Base-by-base conservation (phyloP, 2,888 invertebrate genomes). In the Tethea ocularis region DNA sequence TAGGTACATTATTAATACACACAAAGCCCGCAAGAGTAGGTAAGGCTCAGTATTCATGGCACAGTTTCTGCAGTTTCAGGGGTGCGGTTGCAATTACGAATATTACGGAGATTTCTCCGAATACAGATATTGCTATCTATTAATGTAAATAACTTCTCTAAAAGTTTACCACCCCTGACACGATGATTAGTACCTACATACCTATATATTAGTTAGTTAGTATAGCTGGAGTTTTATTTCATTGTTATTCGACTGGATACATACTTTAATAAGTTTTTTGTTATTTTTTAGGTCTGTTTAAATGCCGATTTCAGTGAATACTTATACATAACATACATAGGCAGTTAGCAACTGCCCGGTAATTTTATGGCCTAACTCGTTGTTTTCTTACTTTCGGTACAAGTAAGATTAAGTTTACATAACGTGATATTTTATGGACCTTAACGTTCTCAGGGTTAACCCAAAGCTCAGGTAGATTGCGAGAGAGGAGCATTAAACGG, bases 381-480 rank as follows among this genome's bases (percentile, higher is more conserved):
- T 46, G 46, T 46, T 46, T 63, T 65, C 59, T 23, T 52, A 58
- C 62, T 57, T 62, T 38, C 57, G 54, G 58, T 59, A 59, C 38
- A 41, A 41, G n/a, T 29, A 61, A 58, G 61, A 62, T 67, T 61
- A 59, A 51, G 62, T 61, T 61, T 61, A 62, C 38, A 17, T 53
- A 61, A 46, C 46, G 46, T 46, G 10, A 20, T 46, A 17, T 46
- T 46, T 46, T 33, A 13, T 2, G 13, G 13, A 33, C 33, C 33
- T 33, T 13, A 33, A 33, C 33, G 10, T 20, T 46, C 13, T 33
- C 20, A 46, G 46, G 46, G 20, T 20, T 46, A 46, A 46, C n/a
- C 46, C n/a, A 46, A 20, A 10, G 20, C 20, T 46, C 10, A 10
- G 17, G 46, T 13, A 41, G 41, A 41, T 41, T 41, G 41, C 46